Percentiles rank a stretch among this genome's conserved stretches.
Conservation (phyloP, 2,888 invertebrate species). For the Bugulina stolonifera region DNA sequence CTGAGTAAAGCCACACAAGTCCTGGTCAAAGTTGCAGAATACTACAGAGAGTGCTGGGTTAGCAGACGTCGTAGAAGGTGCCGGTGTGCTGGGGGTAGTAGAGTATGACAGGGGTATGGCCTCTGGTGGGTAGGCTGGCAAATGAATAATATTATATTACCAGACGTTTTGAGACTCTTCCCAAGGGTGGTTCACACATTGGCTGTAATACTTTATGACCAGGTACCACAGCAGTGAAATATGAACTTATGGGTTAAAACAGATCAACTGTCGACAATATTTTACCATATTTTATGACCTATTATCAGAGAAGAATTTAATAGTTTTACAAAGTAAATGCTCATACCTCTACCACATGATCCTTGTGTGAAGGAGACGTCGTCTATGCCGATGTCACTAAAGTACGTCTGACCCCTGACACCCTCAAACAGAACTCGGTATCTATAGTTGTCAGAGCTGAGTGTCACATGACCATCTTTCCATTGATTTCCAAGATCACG, state of each 20-base stretch:
- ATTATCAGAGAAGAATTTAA: too few relatives aligned
- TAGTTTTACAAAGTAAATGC: too few relatives aligned
- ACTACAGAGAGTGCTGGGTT: not conserved
- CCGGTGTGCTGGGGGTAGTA: conserved; percentile 8
- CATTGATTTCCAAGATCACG: conserved; percentile 12
- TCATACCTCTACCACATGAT: conserved; percentile 18
- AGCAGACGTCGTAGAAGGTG: not conserved
- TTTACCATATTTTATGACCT: too few relatives aligned
- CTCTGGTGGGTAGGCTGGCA: conserved; percentile 26
- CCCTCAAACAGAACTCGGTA: conserved; percentile 26
- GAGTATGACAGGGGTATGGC: conserved; percentile 14
- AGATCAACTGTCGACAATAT: too few relatives aligned
- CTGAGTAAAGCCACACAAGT: not conserved
- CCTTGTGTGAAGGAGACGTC: conserved; percentile 21
- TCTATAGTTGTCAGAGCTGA: conserved; percentile 24
- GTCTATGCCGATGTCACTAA: conserved; percentile 23
- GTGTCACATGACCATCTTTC: conserved; percentile 18
- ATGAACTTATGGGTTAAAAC: too few relatives aligned
- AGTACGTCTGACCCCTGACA: conserved; percentile 3
- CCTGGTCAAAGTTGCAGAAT: conserved; percentile 1
- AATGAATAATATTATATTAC: too few relatives aligned
- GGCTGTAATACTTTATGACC: too few relatives aligned
- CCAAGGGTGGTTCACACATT: too few relatives aligned
- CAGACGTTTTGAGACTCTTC: too few relatives aligned
- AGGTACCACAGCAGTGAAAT: too few relatives aligned